Percentiles rank a stretch among this genome's conserved stretches.
Conservation (phyloP, 2,888 invertebrate genomes). For the Myathropa florea region DNA sequence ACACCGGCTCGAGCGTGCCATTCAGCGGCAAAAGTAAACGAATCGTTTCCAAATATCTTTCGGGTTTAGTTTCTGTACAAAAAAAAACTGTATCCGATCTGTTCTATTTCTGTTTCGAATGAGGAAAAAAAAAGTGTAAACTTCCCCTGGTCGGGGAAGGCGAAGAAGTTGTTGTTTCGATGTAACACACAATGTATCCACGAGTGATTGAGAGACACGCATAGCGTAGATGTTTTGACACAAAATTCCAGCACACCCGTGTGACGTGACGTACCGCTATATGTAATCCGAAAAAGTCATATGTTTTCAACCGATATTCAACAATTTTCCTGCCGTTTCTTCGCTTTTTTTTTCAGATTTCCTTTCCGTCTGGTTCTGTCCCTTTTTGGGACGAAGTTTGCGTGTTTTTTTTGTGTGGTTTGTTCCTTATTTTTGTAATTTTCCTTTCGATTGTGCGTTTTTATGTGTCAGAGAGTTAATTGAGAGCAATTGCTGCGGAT, state of each 20-base stretch:
- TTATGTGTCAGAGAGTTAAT: constrained; percentile 54
- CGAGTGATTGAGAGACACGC: not conserved
- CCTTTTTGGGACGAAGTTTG: constrained; percentile 4
- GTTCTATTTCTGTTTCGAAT: not conserved
- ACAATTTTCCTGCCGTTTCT: constrained; percentile 25
- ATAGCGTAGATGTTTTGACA: not conserved
- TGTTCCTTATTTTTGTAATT: constrained; percentile 24
- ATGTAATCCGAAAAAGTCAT: not conserved
- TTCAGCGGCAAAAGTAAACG: not conserved
- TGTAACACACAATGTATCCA: not conserved
- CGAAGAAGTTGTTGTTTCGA: not conserved
- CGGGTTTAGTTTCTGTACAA: not conserved
- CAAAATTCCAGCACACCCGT: not conserved
- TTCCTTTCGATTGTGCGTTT: constrained; percentile 59
- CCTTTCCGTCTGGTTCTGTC: constrained; percentile 6
- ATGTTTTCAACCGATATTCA: constrained; percentile 21
- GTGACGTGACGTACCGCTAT: not conserved
- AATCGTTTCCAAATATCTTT: not conserved
- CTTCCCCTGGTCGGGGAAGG: not conserved
- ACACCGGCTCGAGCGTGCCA: not conserved
- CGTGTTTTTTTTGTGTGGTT: constrained; percentile 8
- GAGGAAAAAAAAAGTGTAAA: not conserved
- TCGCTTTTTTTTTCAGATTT: constrained; percentile 21
- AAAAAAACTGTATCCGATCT: not conserved
- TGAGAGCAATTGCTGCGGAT: constrained; percentile 65